Evolutionary conservation across 2,888 invertebrate genomes (phyloP).

Genomic region (Epistrophe grossulariae): DNA sequence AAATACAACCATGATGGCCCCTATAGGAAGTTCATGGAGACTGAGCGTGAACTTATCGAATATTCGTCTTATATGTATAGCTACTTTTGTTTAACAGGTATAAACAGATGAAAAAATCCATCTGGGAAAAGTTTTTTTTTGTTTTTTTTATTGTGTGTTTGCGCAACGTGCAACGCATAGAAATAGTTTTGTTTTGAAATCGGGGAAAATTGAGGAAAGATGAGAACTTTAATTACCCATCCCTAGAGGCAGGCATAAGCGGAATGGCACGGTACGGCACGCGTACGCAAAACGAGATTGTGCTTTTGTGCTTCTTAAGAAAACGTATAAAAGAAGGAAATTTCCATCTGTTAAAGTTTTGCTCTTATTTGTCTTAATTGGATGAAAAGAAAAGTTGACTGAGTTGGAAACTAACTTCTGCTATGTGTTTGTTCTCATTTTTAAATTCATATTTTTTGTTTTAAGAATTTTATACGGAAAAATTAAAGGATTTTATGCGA

Average conservation of each 20-base stretch:
- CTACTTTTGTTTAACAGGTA: not conserved
- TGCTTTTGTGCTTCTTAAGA: not conserved
- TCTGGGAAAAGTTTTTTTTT: not conserved
- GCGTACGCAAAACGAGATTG: not conserved
- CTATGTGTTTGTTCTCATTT: not conserved
- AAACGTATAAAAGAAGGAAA: not conserved
- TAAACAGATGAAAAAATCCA: not conserved
- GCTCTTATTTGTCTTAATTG: conserved; percentile 5
- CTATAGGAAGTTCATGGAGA: not conserved
- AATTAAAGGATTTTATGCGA: too few relatives aligned
- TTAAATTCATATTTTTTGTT: too few relatives aligned
- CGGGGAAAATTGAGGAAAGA: not conserved
- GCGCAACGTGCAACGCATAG: conserved; percentile 19
- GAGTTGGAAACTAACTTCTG: not conserved
- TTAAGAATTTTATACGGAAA: too few relatives aligned
- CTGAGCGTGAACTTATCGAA: not conserved
- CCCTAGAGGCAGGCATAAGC: not conserved
- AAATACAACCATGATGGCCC: not conserved
- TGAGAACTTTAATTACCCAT: conserved; percentile 17
- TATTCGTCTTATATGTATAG: not conserved
- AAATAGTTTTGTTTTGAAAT: not conserved
- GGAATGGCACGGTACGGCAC: not conserved
- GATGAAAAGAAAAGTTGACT: not conserved
- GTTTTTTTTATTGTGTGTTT: not conserved
- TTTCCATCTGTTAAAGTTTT: not conserved